Conservation (phyloP, 2,113 vertebrate genomes). For the Talpa occidentalis region DNA sequence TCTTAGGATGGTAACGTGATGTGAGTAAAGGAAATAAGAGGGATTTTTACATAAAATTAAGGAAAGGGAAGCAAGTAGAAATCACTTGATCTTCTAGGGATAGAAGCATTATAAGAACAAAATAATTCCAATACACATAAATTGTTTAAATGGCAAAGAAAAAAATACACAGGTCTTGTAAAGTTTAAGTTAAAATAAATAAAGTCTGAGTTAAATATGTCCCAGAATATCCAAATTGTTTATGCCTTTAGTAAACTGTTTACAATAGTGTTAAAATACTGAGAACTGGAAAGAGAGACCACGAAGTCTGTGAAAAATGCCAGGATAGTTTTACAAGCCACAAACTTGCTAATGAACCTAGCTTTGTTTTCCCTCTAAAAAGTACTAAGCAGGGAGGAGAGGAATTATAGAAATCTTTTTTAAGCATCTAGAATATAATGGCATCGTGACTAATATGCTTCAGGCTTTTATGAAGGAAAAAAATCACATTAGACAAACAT, state of each 20-base stretch:
- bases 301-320: not conserved
- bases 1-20: not conserved
- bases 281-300: constrained; percentile 1
- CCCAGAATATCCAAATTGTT: not conserved
- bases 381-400: not conserved
- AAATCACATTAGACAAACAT: constrained; percentile 56
- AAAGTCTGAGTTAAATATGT: not conserved
- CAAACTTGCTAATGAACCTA: not conserved
- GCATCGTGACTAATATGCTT: constrained; percentile 42
- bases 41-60: constrained; percentile 28
- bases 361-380: constrained; percentile 47
- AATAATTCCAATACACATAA: not conserved
- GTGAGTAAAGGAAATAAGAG: constrained; percentile 46
- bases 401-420: constrained; percentile 1
- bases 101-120: constrained; percentile 33
- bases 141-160: not conserved
- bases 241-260: not conserved
- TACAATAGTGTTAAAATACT: constrained; percentile 41
- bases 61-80: not conserved
- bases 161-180: not conserved
- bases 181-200: constrained; percentile 44
- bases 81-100: not conserved
- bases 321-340: constrained; percentile 11
- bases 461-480: constrained; percentile 29
- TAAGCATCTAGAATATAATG: constrained; percentile 13